Conservation (phyloP, 2,797 vertebrate genomes). For the Hyperoplus lanceolatus region DNA sequence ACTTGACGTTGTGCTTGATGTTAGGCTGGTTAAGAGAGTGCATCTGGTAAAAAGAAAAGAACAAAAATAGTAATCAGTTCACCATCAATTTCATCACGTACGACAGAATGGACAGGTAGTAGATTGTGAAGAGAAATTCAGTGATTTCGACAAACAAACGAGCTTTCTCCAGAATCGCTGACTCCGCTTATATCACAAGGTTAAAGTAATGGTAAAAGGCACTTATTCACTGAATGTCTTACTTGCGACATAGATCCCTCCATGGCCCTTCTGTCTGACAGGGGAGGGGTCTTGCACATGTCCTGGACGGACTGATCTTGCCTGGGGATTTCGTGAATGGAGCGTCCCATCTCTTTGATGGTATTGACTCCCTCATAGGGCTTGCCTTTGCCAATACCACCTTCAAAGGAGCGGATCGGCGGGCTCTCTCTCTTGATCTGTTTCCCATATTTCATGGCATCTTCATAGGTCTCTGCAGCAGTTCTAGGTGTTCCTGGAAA, state of each 20-base stretch:
- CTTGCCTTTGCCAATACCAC: conserved; percentile 96
- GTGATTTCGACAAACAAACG: too few relatives aligned
- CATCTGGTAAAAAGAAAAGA: conserved; percentile 86
- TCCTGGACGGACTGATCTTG: conserved; percentile 93
- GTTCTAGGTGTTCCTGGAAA: conserved; percentile 94
- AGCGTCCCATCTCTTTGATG: conserved; percentile 98
- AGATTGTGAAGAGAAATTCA: too few relatives aligned
- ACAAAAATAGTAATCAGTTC: not conserved
- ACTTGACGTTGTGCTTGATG: conserved; percentile 99
- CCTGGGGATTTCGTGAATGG: conserved; percentile 97
- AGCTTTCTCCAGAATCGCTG: too few relatives aligned
- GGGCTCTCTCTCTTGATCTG: conserved; percentile 97
- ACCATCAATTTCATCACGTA: not conserved
- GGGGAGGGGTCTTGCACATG: conserved; percentile 93
- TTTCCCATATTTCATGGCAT: conserved; percentile 94
- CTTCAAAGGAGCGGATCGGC: conserved; percentile 94
- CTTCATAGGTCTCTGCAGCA: conserved; percentile 92
- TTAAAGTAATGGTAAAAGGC: too few relatives aligned
- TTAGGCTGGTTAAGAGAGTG: conserved; percentile 89
- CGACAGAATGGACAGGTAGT: too few relatives aligned
- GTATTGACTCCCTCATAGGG: conserved; percentile 96
- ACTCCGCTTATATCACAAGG: too few relatives aligned
- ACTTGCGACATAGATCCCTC: conserved; percentile 97
- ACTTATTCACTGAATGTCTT: not conserved
- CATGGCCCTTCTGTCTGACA: conserved; percentile 89